Evolutionary conservation across 2,797 vertebrate species (phyloP).

Genomic region (Hapalemur alaotrensis): DNA sequence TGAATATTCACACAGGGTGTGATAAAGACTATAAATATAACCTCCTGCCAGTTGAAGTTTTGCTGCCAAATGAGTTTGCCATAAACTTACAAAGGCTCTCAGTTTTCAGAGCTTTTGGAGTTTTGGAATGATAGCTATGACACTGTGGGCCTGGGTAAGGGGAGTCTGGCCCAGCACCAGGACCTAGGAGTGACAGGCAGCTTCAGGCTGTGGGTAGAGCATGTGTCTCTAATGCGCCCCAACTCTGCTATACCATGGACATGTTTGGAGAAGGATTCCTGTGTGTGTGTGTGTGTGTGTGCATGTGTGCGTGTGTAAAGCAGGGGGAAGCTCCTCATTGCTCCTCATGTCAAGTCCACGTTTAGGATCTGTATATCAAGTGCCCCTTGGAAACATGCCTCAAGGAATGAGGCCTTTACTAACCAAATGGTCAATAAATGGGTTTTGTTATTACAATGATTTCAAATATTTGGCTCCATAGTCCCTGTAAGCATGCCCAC

Average conservation of each 20-base stretch:
- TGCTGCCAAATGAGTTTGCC: slow-evolving; percentile 28
- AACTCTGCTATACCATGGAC: not conserved
- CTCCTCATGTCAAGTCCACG: not conserved
- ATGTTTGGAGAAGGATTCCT: not conserved
- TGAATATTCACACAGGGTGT: not conserved
- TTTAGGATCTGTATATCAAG: not conserved
- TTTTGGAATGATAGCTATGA: not conserved
- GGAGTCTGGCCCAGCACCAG: not conserved
- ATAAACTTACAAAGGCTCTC: slow-evolving; percentile 9
- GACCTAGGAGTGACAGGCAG: not conserved
- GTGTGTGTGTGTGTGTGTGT: not conserved
- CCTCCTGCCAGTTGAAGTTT: not conserved
- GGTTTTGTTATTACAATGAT: not conserved
- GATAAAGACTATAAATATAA: slow-evolving; percentile 45
- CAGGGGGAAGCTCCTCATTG: not conserved
- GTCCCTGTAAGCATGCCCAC: not conserved
- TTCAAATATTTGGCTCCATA: not conserved
- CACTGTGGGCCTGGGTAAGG: not conserved
- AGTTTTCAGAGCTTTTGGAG: not conserved
- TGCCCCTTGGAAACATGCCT: not conserved
- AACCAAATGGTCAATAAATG: not conserved
- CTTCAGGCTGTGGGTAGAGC: not conserved
- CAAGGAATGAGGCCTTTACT: not conserved
- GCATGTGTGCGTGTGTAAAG: not conserved
- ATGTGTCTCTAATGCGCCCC: not conserved